A percentile compares a stretch with the other conserved stretches of the same genome.
Evolutionary conservation across 2,888 invertebrate genomes (phyloP).

Genomic region (Drosophila affinis): DNA sequence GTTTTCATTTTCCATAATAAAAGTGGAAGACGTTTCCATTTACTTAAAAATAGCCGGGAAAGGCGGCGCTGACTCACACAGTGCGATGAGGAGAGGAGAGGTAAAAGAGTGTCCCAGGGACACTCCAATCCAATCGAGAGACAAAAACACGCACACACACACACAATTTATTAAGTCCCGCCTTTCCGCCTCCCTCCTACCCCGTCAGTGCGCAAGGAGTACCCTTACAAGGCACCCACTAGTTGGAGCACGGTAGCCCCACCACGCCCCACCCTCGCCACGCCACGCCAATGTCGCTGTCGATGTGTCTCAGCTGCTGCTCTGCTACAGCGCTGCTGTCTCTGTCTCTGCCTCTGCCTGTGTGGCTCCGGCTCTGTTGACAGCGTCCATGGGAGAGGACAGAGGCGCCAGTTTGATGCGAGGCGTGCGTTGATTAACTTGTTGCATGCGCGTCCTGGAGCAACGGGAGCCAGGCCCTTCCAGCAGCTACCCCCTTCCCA

Average conservation of each 20-base stretch:
- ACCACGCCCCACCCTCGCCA: not conserved
- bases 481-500: conserved; percentile 43
- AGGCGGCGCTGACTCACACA: conserved; percentile 25
- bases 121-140: conserved; percentile 63
- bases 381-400: conserved; percentile 42
- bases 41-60: conserved; percentile 63
- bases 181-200: not conserved
- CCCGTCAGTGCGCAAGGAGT: not conserved
- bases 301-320: conserved; percentile 13
- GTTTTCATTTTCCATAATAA: conserved; percentile 48
- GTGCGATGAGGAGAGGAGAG: conserved; percentile 3
- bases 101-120: conserved; percentile 17
- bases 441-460: conserved; percentile 69
- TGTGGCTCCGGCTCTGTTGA: conserved; percentile 53
- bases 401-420: conserved; percentile 71
- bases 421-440: conserved; percentile 76
- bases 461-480: conserved; percentile 25
- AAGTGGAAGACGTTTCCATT: conserved; percentile 46
- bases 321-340: conserved; percentile 19
- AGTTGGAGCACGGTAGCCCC: conserved; percentile 2
- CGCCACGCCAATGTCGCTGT: conserved; percentile 18
- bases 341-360: conserved; percentile 12
- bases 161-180: conserved; percentile 64
- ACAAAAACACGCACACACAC: conserved; percentile 58
- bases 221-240: conserved; percentile 17